Evolutionary conservation across 1,140 invertebrate genomes (phyloP), one percentile per base, ranked within the genome.

Genomic region (Pomacea maculata): DNA sequence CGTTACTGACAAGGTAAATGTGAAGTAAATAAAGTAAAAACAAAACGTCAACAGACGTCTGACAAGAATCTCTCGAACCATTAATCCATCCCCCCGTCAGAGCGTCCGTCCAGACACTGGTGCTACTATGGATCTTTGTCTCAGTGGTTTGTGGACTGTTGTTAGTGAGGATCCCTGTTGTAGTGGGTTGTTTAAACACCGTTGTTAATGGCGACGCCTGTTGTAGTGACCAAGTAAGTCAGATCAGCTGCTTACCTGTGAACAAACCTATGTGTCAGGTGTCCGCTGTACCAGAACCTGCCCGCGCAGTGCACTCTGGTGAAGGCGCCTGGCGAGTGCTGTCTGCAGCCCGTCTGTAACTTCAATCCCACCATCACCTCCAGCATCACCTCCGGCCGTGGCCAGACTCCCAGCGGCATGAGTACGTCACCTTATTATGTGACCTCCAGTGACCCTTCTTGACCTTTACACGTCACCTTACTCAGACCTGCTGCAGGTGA

Each of bases 341-440:
- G 88, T 80, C 80, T 85, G n/a, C 74, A 88, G 75, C 86, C 87
- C 21, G 84, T 86, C 1, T 89, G 88, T 80, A 85, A 89, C 79
- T 89, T 88, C 74, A 82, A 85, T 68, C 84, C 86, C 74, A 82
- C 75, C 21, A 84, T 86, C 61, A 78, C 75, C 55, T 82, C 80
- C 17, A 81, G 80, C n/a, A 74, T 83, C 55, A 82, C 83, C 29
- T 86, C 83, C 65, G 85, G 84, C 11, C 81, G 82, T 70, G 85
- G 84, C 29, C 67, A 72, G 34, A 84, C 80, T 29, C 19, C 83
- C 15, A 80, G 82, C 79, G 86, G 86, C 79, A 84, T 85, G 75
- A 84, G 87, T 88, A 83, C 84, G 79, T 72, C 52, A n/a, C 1
- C 6, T 45, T 45, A 45, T 45, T 45, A 2, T 45, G 34, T 45